These are phyloP conservation scores for Phortica variegata DNA, from an alignment of 1,140 invertebrate species.

Conservation along the genomic window DNA sequence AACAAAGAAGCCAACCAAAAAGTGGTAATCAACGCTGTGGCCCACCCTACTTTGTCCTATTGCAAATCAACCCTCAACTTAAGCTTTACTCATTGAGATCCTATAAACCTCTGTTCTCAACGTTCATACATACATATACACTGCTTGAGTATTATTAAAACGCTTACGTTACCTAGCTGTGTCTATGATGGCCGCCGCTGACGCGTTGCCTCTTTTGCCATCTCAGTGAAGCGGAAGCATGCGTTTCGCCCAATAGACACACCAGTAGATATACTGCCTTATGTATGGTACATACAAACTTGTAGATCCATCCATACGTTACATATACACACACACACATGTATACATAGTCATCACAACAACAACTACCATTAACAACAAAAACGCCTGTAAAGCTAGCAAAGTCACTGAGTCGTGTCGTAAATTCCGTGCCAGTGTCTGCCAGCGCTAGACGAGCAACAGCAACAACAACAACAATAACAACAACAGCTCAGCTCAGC, in stretches of 20 bases:
- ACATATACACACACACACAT: slow-evolving; percentile 8
- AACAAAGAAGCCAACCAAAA: too few relatives aligned
- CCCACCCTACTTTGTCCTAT: too few relatives aligned
- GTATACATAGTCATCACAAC: background rate
- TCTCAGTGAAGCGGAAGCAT: slow-evolving; percentile 41
- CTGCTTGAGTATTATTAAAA: slow-evolving; percentile 34
- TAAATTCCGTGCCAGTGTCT: too few relatives aligned
- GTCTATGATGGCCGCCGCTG: too few relatives aligned
- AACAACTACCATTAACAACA: slow-evolving; percentile 3
- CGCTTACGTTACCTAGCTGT: slow-evolving; percentile 24
- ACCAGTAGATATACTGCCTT: slow-evolving; percentile 21
- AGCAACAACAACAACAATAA: slow-evolving; percentile 24
- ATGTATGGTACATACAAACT: too few relatives aligned
- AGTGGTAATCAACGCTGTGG: too few relatives aligned
- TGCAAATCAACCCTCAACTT: too few relatives aligned
- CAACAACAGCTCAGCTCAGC: slow-evolving; percentile 34
- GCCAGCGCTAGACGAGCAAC: too few relatives aligned
- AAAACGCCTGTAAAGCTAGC: slow-evolving; percentile 13
- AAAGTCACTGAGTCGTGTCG: too few relatives aligned
- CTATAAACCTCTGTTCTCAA: too few relatives aligned
- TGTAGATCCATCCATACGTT: slow-evolving; percentile 25
- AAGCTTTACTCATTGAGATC: too few relatives aligned
- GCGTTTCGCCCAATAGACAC: slow-evolving; percentile 45
- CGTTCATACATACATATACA: too few relatives aligned
- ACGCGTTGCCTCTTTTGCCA: slow-evolving; percentile 11